phyloP scores from a whole-genome alignment of 2,888 invertebrate species.

The Priocnemis perturbator region DNA sequence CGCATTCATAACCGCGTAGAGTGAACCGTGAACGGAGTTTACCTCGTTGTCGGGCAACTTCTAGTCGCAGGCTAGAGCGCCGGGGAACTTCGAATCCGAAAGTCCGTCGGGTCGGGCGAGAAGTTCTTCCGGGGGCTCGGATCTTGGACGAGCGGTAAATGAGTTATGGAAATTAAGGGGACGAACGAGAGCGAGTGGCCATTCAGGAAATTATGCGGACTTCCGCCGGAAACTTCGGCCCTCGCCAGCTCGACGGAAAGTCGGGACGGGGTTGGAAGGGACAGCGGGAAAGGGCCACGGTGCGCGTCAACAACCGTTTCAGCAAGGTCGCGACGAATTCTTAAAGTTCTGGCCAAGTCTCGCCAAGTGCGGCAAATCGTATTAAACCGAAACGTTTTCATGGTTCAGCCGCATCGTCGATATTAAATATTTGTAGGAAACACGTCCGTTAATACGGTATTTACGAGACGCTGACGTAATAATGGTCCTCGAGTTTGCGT shows the following conservation, averaged over 20 bases:
- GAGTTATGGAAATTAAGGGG: constrained; percentile 57
- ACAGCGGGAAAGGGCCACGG: background rate
- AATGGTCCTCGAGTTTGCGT: too few relatives aligned
- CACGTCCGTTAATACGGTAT: too few relatives aligned
- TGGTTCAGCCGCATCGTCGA: too few relatives aligned
- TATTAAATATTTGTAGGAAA: too few relatives aligned
- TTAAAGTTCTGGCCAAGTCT: background rate
- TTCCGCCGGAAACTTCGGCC: constrained; percentile 36
- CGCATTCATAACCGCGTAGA: constrained; percentile 2
- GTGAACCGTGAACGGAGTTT: background rate
- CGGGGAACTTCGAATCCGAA: constrained; percentile 3
- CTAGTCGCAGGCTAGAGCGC: background rate
- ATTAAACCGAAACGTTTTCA: too few relatives aligned
- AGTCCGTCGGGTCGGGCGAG: constrained; percentile 15
- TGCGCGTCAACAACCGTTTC: background rate
- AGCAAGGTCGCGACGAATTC: constrained; percentile 6
- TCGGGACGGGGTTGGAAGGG: background rate
- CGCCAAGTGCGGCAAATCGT: too few relatives aligned
- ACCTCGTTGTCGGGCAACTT: constrained; percentile 6
- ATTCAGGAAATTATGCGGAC: constrained; percentile 50
- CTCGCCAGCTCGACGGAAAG: background rate
- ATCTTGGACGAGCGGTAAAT: constrained; percentile 41
- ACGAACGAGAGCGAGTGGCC: constrained; percentile 43
- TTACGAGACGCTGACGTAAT: too few relatives aligned
- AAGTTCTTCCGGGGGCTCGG: background rate